Evolutionary conservation across 2,113 vertebrate genomes (phyloP), one percentile per base, ranked within the genome.

Genomic region (Ibidorhyncha struthersii): DNA sequence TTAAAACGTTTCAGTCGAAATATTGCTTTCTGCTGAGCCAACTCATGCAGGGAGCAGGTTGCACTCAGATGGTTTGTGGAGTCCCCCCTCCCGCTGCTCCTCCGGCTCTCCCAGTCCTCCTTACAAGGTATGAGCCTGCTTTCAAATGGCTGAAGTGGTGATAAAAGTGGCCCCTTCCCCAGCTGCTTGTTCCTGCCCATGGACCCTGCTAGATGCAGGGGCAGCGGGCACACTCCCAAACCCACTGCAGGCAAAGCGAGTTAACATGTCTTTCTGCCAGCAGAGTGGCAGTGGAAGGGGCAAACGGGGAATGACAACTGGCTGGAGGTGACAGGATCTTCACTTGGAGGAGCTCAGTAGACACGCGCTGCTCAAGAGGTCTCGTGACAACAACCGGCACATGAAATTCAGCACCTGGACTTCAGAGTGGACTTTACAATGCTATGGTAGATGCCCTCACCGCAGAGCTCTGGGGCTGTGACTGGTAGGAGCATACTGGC

Each of bases 11-110:
- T 45, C 79, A 85, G 56, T 67, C 0, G 10, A 71, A 95, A 93
- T n/a, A 82, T 40, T 96, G 85, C 70, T 16, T 56, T 85, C 62
- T 85, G 47, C 82, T 61, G 80, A 96, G 94, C 84, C 52, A 91
- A 85, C 70, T 58, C 12, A 2, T 12, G 61, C 47, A 34, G 56
- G 69, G 36, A 67, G 63, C 92, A 93, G 78, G 70, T 70, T 91
- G 59, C 1, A 14, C 78, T 93, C 94, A 79, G 78, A 65, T 50
- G 69, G 41, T 30, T 58, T 41, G n/a, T n/a, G 88, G 16, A 15
- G 19, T 32, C 2, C 8, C 61, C 9, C 18, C 9, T 16, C 4
- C 14, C 0, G 1, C 36, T 49, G 59, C 63, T 89, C 36, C 84
- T 72, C 59, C 32, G 4, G 59, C 13, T 78, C 73, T 74, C 30